Conservation (phyloP, 2,888 invertebrate genomes). For the Calameuta pallipes region DNA sequence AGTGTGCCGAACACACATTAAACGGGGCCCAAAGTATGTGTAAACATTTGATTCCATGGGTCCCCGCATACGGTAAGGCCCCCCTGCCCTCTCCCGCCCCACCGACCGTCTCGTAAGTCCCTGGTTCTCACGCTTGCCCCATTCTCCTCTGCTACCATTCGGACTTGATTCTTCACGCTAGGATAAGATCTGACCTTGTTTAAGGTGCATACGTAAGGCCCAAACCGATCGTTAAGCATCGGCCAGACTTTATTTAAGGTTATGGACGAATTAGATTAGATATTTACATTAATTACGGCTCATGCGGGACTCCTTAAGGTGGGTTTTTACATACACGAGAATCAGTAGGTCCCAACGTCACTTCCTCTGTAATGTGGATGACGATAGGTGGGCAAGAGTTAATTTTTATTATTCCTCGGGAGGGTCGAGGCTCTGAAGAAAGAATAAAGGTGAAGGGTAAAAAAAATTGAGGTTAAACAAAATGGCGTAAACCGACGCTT, state of each 20-base stretch:
- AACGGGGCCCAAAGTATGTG: slow-evolving; percentile 28
- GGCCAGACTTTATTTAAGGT: background rate
- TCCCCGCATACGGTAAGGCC: slow-evolving; percentile 34
- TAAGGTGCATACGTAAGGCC: slow-evolving; percentile 27
- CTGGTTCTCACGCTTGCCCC: slow-evolving; percentile 44
- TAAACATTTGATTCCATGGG: slow-evolving; percentile 46
- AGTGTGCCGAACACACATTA: slow-evolving; percentile 7
- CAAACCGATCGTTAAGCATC: background rate
- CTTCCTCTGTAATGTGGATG: background rate
- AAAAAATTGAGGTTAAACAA: background rate
- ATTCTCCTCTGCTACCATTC: slow-evolving; percentile 15
- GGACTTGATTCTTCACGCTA: slow-evolving; percentile 30
- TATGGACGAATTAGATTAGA: background rate
- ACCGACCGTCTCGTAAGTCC: background rate
- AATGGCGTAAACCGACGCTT: slow-evolving; percentile 15
- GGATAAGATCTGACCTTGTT: slow-evolving; percentile 51
- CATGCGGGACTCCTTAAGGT: background rate
- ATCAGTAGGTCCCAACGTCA: background rate
- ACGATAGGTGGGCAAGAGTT: background rate
- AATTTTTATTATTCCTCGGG: background rate
- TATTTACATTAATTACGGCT: background rate
- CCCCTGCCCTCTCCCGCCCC: too few relatives aligned
- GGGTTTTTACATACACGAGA: background rate
- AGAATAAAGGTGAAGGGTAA: background rate
- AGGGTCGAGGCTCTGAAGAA: background rate